A percentile compares a stretch with the other conserved stretches of the same genome.
Evolutionary conservation across 2,113 vertebrate species (phyloP).

Genomic region (Bathybates hornii): DNA sequence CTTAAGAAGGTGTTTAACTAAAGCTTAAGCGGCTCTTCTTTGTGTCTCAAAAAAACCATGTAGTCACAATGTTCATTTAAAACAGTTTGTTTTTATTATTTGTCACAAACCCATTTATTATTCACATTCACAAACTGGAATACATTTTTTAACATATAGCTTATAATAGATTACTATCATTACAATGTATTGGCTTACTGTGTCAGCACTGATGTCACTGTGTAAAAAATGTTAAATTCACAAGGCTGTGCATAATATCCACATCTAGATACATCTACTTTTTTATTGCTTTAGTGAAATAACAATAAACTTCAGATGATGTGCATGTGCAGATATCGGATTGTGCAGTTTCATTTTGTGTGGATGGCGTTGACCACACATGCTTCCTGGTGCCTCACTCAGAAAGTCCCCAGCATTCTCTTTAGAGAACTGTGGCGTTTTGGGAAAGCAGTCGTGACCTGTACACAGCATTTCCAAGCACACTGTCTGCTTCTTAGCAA

Average conservation of each 20-base stretch:
- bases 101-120: background rate
- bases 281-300: background rate
- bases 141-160: constrained; percentile 4
- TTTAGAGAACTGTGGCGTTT: background rate
- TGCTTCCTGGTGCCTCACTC: constrained; percentile 1
- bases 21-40: background rate
- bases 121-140: background rate
- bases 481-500: background rate
- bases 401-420: constrained; percentile 45
- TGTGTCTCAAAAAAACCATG: background rate
- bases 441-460: background rate
- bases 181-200: background rate
- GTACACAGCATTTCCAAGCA: background rate
- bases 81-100: constrained; percentile 12
- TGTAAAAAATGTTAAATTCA: background rate
- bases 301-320: background rate
- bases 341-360: background rate
- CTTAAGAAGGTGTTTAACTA: background rate
- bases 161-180: constrained; percentile 8
- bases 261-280: background rate
- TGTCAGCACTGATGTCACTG: background rate
- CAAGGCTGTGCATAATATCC: background rate
- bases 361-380: background rate
- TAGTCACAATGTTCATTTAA: background rate
- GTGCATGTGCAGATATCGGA: background rate